Evolutionary conservation across 2,113 vertebrate species (phyloP).

Genomic region (Chaenocephalus aceratus): DNA sequence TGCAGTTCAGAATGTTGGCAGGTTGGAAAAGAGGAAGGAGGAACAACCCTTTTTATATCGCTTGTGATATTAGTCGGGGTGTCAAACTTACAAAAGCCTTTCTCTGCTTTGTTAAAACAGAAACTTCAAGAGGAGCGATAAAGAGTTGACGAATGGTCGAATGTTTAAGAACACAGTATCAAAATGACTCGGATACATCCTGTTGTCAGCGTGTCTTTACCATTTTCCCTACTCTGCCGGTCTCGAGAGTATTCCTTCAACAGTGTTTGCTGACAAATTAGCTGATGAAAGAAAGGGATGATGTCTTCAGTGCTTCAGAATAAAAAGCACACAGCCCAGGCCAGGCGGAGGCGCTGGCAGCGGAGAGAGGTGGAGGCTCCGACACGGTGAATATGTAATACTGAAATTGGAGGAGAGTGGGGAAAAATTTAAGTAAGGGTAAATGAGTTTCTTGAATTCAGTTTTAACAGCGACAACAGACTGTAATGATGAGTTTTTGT

Average conservation of each 20-base stretch:
- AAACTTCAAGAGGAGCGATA: neutral
- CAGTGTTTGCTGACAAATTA: neutral
- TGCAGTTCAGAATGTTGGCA: no score
- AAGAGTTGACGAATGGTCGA: neutral
- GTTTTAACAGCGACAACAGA: neutral
- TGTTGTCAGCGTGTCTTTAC: neutral
- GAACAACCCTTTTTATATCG: neutral
- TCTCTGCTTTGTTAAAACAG: neutral
- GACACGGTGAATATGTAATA: neutral
- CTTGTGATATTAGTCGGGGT: neutral
- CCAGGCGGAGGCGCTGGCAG: constrained; percentile 15
- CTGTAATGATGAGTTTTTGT: neutral
- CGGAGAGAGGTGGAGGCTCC: neutral
- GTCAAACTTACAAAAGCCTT: neutral
- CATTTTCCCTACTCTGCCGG: neutral
- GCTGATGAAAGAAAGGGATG: neutral
- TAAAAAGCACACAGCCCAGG: constrained; percentile 1
- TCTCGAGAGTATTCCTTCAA: no score
- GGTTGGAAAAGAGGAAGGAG: neutral
- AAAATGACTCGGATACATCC: no score
- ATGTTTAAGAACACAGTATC: neutral
- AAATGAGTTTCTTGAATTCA: neutral
- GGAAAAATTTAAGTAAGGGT: constrained; percentile 10
- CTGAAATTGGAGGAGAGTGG: neutral
- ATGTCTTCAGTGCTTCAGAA: neutral